Evolutionary conservation across 2,113 vertebrate genomes (phyloP), one percentile per base, ranked within the genome.

Genomic region (Upupa epops): DNA sequence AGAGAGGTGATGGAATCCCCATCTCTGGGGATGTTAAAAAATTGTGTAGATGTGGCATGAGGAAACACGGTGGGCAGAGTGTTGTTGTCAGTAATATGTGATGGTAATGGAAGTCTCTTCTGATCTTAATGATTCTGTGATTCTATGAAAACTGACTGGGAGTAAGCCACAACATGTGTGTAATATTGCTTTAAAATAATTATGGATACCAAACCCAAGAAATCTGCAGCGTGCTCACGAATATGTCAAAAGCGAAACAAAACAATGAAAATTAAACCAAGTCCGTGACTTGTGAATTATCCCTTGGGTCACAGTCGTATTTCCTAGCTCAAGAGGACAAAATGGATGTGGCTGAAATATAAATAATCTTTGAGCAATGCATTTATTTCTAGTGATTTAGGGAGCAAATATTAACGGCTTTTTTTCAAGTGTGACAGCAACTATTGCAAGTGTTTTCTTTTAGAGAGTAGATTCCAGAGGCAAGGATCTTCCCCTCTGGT

Each of bases 311-410:
- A 55, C 61, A 85, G 77, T 93, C 71, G 14, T 56, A 36, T 89
- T 79, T 84, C 32, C 45, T 84, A 11, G 5, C 65, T 94, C 42
- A 63, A 46, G 32, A 6, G 24, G 88, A 74, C 37, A 87, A 94
- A 89, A 85, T 12, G 4, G 59, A 56, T 92, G 58, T 66, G 81
- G 72, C 56, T 84, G 76, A 94, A 93, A 65, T 78, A 83, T 80
- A 92, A 89, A 32, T 89, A 78, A 60, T 68, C 60, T 80, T 80
- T 8, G 5, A 89, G 82, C 82, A 85, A 90, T 92, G 71, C 70
- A 72, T 92, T 91, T 91, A 84, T 95, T 95, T 83, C 17, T 86
- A 66, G 71, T 93, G 79, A 78, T 46, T 73, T 90, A 88, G 89
- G 49, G 48, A 92, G 68, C 61, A 85, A 69, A 85, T 88, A 84